Percentiles rank a stretch among this genome's conserved stretches.
Evolutionary conservation across 2,888 invertebrate species (phyloP).

Genomic region (Xestobium rufovillosum): DNA sequence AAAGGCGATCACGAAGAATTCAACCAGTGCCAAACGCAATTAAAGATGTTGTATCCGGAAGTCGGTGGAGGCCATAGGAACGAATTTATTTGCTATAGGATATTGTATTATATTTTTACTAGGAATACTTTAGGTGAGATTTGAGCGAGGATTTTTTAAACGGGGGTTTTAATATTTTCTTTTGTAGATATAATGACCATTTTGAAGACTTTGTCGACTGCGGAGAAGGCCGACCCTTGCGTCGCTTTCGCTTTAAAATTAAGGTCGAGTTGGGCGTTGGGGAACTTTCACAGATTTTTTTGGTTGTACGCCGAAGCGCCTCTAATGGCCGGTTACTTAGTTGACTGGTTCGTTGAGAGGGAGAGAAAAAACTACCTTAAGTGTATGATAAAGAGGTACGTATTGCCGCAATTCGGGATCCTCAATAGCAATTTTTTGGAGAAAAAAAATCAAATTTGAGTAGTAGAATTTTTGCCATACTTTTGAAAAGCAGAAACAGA

Average conservation of each 20-base stretch:
- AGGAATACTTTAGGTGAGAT: constrained; percentile 86
- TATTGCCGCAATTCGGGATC: no score
- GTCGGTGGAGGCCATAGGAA: constrained; percentile 67
- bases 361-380: constrained; percentile 89
- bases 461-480: no score
- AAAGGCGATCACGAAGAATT: constrained; percentile 98
- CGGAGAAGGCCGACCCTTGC: constrained; percentile 73
- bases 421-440: no score
- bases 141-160: background rate
- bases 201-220: constrained; percentile 68
- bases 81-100: constrained; percentile 95
- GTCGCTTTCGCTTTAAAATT: constrained; percentile 81
- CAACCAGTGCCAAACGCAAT: constrained; percentile 98
- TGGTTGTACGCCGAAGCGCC: constrained; percentile 82
- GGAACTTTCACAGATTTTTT: constrained; percentile 91
- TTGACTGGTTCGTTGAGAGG: constrained; percentile 97
- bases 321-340: constrained; percentile 91
- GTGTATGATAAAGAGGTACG: constrained; percentile 94
- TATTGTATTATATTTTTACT: constrained; percentile 97
- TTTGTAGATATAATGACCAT: constrained; percentile 87
- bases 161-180: constrained; percentile 24
- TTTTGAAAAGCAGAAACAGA: no score
- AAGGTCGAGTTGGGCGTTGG: constrained; percentile 87
- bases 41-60: constrained; percentile 88
- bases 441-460: no score